Evolutionary conservation across 2,797 vertebrate genomes (phyloP), one percentile per base, ranked within the genome.

Genomic region (Gadopsis bispinosus): DNA sequence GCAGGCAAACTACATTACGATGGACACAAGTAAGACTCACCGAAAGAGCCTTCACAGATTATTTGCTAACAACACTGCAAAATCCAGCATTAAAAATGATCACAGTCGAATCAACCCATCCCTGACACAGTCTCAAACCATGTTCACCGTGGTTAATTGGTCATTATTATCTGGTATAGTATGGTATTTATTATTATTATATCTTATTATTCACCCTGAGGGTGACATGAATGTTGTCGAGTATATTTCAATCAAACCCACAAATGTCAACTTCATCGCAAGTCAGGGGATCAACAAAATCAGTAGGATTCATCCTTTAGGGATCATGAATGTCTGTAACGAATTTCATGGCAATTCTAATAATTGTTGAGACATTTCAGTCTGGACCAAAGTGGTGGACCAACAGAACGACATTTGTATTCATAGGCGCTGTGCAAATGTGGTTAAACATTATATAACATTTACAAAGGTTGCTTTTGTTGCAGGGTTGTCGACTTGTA

Each of bases 1-100:
- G 26, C 17, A 69, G 35, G 20, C 41, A 71, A 31, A 39, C 8
- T 33, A 17, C 22, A 47, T 75, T 33, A 58, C 20, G 0, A 1
- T 41, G 47, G 11, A 29, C 47, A 50, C 43, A 43, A 66, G 48
- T 7, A 41, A 41, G 4, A 66, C 3, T 61, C 31, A 61, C 61
- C 39, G n/a, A 54, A 31, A 33, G 22, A 62, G 62, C 29, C 11
- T 47, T 56, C 19, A 56, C 14, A 41, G 41, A 63, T 33, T 29
- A 61, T 65, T 60, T 55, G 56, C 33, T 9, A 48, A 59, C 61
- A 66, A 72, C 7, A 26, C 37, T 3, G 10, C n/a, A 48, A 61
- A 47, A 59, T 50, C 14, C 6, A 7, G 41, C 54, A 11, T 64
- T 7, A 73, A 20, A 43, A 60, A 48, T 33, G 7, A 61, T 31